Conservation (phyloP, 2,113 vertebrate genomes). For the Brienomyrus brachyistius region DNA sequence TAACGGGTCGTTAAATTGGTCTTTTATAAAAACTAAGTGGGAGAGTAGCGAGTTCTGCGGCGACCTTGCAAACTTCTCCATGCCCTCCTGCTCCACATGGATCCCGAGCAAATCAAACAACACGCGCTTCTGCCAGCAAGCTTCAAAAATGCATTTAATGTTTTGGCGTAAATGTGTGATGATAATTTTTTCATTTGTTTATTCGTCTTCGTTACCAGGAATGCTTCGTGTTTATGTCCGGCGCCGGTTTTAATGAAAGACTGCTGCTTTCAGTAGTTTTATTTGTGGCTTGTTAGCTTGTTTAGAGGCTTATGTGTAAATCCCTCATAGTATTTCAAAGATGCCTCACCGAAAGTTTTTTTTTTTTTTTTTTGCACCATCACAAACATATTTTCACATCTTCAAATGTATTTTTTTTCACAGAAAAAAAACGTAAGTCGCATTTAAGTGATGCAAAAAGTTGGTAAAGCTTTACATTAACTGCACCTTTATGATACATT, state of each 20-base stretch:
- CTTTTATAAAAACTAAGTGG: conserved; percentile 6
- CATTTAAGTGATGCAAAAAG: neutral
- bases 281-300: conserved; percentile 19
- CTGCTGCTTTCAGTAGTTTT: conserved; percentile 16
- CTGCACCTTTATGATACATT: neutral
- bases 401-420: neutral
- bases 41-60: conserved; percentile 13
- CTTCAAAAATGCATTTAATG: conserved; percentile 32
- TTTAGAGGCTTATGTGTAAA: neutral
- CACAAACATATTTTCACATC: neutral
- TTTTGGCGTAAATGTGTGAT: conserved; percentile 33
- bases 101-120: conserved; percentile 50
- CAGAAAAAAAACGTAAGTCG: neutral
- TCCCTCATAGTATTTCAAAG: conserved; percentile 6
- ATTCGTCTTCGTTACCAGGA: conserved; percentile 36
- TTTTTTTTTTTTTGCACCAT: neutral
- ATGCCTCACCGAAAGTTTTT: neutral
- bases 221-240: conserved; percentile 32
- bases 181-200: conserved; percentile 55
- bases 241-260: conserved; percentile 53
- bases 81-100: conserved; percentile 41
- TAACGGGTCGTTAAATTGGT: conserved; percentile 15
- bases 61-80: conserved; percentile 20
- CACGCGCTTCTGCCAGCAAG: conserved; percentile 35
- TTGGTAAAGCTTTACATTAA: neutral